Base-by-base conservation (phyloP, 2,797 vertebrate genomes). In the Momotus momota region DNA sequence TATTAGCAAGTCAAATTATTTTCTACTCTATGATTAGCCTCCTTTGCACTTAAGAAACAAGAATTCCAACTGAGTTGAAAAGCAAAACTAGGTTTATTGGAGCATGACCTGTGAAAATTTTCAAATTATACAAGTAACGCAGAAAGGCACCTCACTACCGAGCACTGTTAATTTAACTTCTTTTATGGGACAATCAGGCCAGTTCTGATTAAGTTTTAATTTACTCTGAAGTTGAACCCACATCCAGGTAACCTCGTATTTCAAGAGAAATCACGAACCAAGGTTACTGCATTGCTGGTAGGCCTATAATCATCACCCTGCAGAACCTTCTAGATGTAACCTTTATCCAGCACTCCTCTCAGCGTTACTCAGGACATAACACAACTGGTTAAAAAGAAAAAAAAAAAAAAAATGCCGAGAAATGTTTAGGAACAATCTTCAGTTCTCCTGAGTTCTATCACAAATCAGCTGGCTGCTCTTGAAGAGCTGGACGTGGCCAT, bases 1-100 rank as follows among this genome's bases (percentile, higher is more conserved):
- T 93, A 97, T 97, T 97, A 97, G 97, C 97, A 96, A 97, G 95
- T 97, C 97, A 97, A 97, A 97, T 97, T 91, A 96, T 97, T 96
- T 96, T 85, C 96, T 94, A 60, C 96, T 96, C 82, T 91, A 75
- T 96, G 96, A 97, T 97, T 97, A 97, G 97, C 95, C 92, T 96
- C 94, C 94, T 94, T 58, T 86, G 96, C 95, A 95, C 95, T 97
- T 97, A 97, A 90, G 96, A 86, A 95, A 94, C 93, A 95, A 93
- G 93, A 96, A 95, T 96, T 96, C 96, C 96, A 95, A 91, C 94
- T 2, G 95, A 94, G 96, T 66, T 79, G 93, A 95, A 94, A 95
- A 95, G 93, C 81, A 87, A 81, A 87, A 88, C 65, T 17, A 40
- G 69, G 89, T 88, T 94, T 86, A 77, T 71, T 80, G 74, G 82